Conservation (phyloP, 2,888 invertebrate species). For the Sarcophaga caerulescens region DNA sequence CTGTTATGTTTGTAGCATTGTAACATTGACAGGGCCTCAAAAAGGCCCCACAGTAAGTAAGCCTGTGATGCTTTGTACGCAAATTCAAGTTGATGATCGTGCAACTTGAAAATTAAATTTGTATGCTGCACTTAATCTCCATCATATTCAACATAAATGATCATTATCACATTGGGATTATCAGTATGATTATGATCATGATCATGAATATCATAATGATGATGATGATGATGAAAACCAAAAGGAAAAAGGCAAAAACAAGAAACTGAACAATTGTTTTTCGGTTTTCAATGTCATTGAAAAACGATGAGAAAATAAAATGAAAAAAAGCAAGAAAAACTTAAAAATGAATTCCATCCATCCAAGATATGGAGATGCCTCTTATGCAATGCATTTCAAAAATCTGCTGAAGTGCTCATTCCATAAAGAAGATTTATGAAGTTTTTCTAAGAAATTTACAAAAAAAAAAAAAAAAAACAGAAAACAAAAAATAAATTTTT, state of each 20-base stretch:
- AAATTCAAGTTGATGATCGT: slow-evolving; percentile 13
- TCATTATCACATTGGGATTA: slow-evolving; percentile 1
- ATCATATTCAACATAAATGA: slow-evolving; percentile 20
- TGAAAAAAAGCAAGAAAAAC: not conserved
- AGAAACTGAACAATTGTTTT: slow-evolving; percentile 57
- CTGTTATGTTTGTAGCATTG: too few species aligned
- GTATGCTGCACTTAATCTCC: slow-evolving; percentile 13
- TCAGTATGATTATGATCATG: slow-evolving; percentile 2
- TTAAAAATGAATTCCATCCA: too few species aligned
- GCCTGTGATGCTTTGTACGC: too few species aligned
- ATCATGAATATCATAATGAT: slow-evolving; percentile 38
- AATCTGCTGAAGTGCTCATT: slow-evolving; percentile 54
- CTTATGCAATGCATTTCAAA: not conserved
- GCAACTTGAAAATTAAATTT: slow-evolving; percentile 4
- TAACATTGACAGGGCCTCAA: too few species aligned
- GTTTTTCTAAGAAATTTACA: slow-evolving; percentile 56
- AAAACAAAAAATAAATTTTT: too few species aligned
- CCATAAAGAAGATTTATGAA: slow-evolving; percentile 56
- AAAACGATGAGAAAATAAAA: slow-evolving; percentile 39
- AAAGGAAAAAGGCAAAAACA: not conserved
- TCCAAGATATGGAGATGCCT: not conserved
- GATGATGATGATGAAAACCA: slow-evolving; percentile 46
- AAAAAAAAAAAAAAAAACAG: not conserved
- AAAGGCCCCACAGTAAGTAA: not conserved
- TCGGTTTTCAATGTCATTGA: slow-evolving; percentile 65